Conservation (phyloP, 2,797 vertebrate genomes). For the Acipenser ruthenus region DNA sequence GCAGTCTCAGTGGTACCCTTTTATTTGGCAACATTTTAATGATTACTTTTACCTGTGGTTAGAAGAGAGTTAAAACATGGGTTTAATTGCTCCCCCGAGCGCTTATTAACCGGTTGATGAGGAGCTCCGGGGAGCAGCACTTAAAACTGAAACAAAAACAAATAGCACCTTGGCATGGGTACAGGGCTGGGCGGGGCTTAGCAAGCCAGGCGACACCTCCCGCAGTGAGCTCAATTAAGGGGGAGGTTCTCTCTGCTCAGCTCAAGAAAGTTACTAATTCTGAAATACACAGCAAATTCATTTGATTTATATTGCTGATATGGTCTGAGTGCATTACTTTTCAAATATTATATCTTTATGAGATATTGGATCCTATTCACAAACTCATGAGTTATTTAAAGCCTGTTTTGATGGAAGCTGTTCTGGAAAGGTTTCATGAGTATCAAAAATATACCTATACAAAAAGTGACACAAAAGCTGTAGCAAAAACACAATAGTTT, state of each 20-base stretch:
- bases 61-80: slow-evolving; percentile 70
- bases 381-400: no score
- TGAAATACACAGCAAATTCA: no score
- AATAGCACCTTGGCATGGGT: slow-evolving; percentile 50
- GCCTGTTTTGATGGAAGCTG: no score
- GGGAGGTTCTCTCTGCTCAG: not conserved
- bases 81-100: slow-evolving; percentile 87
- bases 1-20: slow-evolving; percentile 57
- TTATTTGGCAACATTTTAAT: slow-evolving; percentile 63
- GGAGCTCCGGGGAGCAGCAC: slow-evolving; percentile 77
- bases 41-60: slow-evolving; percentile 70
- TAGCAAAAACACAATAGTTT: no score
- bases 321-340: no score
- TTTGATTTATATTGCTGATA: no score
- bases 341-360: no score
- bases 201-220: slow-evolving; percentile 4
- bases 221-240: slow-evolving; percentile 26
- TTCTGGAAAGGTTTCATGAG: no score
- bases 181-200: slow-evolving; percentile 25
- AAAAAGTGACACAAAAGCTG: no score
- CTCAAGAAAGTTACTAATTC: no score
- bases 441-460: no score
- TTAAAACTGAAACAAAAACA: slow-evolving; percentile 81
- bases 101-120: slow-evolving; percentile 87
- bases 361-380: no score